These are phyloP conservation scores for Mythimna lalbum DNA, from an alignment of 2,888 invertebrate genomes.

Conservation along the genomic window DNA sequence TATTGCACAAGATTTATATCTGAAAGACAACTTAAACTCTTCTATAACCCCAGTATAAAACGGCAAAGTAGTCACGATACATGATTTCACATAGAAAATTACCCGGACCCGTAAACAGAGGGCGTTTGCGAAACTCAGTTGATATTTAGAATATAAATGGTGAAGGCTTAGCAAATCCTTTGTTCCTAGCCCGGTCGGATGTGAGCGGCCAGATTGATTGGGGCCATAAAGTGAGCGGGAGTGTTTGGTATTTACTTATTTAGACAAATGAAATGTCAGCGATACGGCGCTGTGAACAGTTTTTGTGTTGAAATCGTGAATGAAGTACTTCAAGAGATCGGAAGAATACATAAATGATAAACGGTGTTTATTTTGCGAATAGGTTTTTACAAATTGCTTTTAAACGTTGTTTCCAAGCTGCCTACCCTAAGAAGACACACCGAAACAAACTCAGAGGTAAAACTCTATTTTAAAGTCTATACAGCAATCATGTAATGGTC, in stretches of 20 bases:
- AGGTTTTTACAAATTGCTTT: too few species aligned
- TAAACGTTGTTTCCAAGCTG: too few species aligned
- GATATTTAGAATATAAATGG: slow-evolving; percentile 77
- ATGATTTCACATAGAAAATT: slow-evolving; percentile 57
- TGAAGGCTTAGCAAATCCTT: slow-evolving; percentile 72
- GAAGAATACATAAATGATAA: background rate
- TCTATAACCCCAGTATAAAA: slow-evolving; percentile 13
- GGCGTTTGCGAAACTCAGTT: slow-evolving; percentile 60
- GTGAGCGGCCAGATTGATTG: slow-evolving; percentile 57
- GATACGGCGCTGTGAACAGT: background rate
- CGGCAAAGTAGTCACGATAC: slow-evolving; percentile 17
- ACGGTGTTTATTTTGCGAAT: too few species aligned
- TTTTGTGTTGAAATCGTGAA: slow-evolving; percentile 34
- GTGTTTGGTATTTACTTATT: slow-evolving; percentile 25
- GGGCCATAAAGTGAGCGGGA: slow-evolving; percentile 61
- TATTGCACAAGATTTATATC: background rate
- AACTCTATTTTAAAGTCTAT: too few species aligned
- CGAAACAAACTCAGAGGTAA: too few species aligned
- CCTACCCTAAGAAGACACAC: too few species aligned
- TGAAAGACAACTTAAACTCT: slow-evolving; percentile 1
- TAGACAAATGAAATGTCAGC: slow-evolving; percentile 48
- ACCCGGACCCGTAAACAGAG: slow-evolving; percentile 51
- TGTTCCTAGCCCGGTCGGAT: slow-evolving; percentile 67
- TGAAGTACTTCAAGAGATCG: background rate
- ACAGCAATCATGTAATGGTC: too few species aligned